A percentile compares a stretch with the other conserved stretches of the same genome.
These are phyloP conservation scores for Catostomus latipinnis DNA, from an alignment of 2,797 vertebrate species.

Conservation along the genomic window DNA sequence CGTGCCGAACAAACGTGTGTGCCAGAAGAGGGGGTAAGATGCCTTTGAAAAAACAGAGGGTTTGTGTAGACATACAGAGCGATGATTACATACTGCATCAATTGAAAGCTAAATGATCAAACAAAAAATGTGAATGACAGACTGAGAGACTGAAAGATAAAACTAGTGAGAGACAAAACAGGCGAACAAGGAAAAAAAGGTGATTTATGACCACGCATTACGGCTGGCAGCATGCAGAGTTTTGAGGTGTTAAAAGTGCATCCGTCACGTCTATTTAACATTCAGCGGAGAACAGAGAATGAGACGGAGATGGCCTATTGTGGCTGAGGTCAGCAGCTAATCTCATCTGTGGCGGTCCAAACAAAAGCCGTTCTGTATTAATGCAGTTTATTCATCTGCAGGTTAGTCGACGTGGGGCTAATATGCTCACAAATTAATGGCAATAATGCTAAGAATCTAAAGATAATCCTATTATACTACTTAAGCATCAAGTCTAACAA, in stretches of 20 bases:
- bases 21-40: constrained; percentile 59
- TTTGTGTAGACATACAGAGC: constrained; percentile 11
- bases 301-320: background rate
- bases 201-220: constrained; percentile 5
- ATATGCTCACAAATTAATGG: constrained; percentile 18
- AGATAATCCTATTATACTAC: background rate
- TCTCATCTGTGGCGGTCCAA: constrained; percentile 18
- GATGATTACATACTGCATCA: background rate
- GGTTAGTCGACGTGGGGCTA: background rate
- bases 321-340: constrained; percentile 17
- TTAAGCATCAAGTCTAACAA: too few species aligned
- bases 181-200: background rate
- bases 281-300: constrained; percentile 10
- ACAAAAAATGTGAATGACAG: constrained; percentile 15
- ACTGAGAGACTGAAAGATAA: background rate
- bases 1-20: constrained; percentile 36
- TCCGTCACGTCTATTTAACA: constrained; percentile 10
- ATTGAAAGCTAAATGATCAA: constrained; percentile 5
- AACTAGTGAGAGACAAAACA: background rate
- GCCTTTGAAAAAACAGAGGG: constrained; percentile 12
- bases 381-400: constrained; percentile 26
- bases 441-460: constrained; percentile 14
- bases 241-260: constrained; percentile 5
- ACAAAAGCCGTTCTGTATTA: constrained; percentile 24
- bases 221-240: background rate